Conservation (phyloP, 2,797 vertebrate species). For the Dendrocincla tyrannina region DNA sequence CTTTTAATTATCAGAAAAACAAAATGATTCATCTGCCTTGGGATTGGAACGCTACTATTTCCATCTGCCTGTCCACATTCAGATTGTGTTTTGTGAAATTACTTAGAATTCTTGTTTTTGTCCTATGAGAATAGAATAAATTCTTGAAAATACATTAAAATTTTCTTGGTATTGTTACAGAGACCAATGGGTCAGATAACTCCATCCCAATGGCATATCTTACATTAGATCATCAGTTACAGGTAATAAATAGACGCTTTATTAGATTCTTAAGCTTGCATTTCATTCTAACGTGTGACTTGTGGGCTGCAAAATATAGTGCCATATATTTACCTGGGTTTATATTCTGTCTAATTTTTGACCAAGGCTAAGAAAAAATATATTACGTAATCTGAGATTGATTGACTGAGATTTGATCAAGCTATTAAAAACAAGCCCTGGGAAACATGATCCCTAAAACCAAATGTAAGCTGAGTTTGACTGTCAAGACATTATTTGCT, state of each 20-base stretch:
- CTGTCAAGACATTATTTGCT: conserved; percentile 22
- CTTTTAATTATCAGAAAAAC: conserved; percentile 39
- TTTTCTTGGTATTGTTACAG: conserved; percentile 75
- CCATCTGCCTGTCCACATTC: conserved; percentile 55
- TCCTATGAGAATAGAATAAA: background rate
- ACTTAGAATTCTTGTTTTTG: background rate
- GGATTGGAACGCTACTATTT: conserved; percentile 51
- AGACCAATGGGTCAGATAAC: conserved; percentile 98
- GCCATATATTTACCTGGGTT: conserved; percentile 35
- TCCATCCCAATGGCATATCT: conserved; percentile 99
- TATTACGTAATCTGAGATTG: conserved; percentile 48
- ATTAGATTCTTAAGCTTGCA: background rate
- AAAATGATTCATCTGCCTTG: conserved; percentile 54
- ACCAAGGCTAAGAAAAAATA: conserved; percentile 59
- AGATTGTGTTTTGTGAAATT: conserved; percentile 29
- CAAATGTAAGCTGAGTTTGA: conserved; percentile 17
- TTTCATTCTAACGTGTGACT: background rate
- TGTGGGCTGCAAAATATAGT: background rate
- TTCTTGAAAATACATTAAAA: background rate
- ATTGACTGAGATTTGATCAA: conserved; percentile 59
- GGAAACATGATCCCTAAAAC: conserved; percentile 50
- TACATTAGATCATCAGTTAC: conserved; percentile 97
- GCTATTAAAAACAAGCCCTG: conserved; percentile 61
- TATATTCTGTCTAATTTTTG: conserved; percentile 39
- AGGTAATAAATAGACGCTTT: conserved; percentile 80